phyloP scores from a whole-genome alignment of 2,113 vertebrate genomes.

The Paralichthys olivaceus region DNA sequence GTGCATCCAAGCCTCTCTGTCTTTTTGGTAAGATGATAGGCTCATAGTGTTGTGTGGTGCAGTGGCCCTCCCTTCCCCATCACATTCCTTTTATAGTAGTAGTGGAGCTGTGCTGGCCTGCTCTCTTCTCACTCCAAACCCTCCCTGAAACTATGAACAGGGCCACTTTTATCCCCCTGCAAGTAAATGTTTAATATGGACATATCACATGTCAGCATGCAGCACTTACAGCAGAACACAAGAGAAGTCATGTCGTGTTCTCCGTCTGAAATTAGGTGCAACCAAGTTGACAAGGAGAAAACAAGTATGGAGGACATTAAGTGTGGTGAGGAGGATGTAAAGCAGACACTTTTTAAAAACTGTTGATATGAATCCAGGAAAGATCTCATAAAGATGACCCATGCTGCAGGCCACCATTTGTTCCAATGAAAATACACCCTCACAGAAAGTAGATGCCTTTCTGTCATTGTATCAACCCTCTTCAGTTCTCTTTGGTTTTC shows the following conservation, averaged over 20 bases:
- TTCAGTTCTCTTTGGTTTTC: background rate
- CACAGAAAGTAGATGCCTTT: background rate
- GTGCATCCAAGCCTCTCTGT: constrained; percentile 34
- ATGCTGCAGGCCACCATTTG: constrained; percentile 15
- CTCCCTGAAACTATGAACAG: constrained; percentile 38
- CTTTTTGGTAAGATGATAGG: constrained; percentile 65
- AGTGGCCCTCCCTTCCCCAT: constrained; percentile 73
- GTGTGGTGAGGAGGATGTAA: constrained; percentile 18
- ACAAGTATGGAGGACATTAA: constrained; percentile 15
- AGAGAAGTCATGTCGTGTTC: background rate
- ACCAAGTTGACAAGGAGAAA: background rate
- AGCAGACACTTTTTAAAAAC: background rate
- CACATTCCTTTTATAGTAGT: constrained; percentile 81
- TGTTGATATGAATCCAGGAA: constrained; percentile 49
- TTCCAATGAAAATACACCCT: constrained; percentile 1
- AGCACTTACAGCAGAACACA: background rate
- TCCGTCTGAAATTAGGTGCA: no score
- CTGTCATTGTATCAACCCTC: constrained; percentile 9
- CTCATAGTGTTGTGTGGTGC: constrained; percentile 65
- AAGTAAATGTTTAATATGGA: constrained; percentile 34
- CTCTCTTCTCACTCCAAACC: constrained; percentile 48
- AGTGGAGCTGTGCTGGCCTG: constrained; percentile 65
- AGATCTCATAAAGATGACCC: constrained; percentile 55
- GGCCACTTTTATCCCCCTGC: constrained; percentile 2
- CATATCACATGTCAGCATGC: background rate